Conservation (phyloP, 2,113 vertebrate genomes). For the Elachura formosa region DNA sequence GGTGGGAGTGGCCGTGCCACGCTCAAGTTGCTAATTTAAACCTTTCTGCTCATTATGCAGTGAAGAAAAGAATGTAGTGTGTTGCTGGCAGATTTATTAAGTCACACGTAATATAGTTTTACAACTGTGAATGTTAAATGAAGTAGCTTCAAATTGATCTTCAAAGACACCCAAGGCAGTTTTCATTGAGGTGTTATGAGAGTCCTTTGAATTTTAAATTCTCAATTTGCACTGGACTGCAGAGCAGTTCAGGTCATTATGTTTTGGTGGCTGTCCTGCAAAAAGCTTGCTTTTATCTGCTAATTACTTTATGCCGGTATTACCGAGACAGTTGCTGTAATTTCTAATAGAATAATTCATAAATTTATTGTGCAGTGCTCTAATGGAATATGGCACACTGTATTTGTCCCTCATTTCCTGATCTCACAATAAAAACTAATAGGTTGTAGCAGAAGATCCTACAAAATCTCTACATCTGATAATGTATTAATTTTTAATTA, state of each 20-base stretch:
- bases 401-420: neutral
- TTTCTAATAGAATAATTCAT: neutral
- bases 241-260: neutral
- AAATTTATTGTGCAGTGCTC: neutral
- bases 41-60: neutral
- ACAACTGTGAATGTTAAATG: neutral
- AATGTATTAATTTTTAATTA: neutral
- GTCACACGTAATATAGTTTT: neutral
- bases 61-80: neutral
- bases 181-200: neutral
- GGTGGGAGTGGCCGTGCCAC: neutral
- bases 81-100: slow-evolving; percentile 30
- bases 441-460: neutral
- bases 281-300: neutral
- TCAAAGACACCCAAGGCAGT: neutral
- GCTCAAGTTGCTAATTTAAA: neutral
- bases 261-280: neutral
- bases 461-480: neutral
- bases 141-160: neutral
- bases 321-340: neutral
- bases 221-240: neutral
- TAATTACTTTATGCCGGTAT: neutral
- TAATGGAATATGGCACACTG: neutral
- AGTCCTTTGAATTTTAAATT: slow-evolving; percentile 11
- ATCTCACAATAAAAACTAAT: neutral